phyloP scores from a whole-genome alignment of 1,140 invertebrate genomes.

The Aphaenogaster ashmeadi region DNA sequence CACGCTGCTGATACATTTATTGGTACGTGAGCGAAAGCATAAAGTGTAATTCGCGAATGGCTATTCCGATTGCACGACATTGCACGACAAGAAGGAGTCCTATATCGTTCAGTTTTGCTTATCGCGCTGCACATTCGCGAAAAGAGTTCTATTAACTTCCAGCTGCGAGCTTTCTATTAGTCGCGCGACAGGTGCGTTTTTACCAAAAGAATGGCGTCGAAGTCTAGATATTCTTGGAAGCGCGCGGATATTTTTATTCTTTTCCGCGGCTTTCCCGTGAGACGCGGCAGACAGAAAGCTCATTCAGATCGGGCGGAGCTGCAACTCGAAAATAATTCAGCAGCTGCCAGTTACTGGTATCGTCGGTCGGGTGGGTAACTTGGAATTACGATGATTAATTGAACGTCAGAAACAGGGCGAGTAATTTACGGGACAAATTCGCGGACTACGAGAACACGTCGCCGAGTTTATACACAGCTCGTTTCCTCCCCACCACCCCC shows the following conservation, averaged over 20 bases:
- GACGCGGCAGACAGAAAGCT: slow-evolving; percentile 35
- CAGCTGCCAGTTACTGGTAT: slow-evolving; percentile 57
- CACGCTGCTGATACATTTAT: neutral
- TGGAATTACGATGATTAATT: slow-evolving; percentile 78
- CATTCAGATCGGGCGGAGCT: slow-evolving; percentile 51
- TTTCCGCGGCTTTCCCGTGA: neutral
- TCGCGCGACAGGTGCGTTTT: neutral
- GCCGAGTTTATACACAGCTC: slow-evolving; percentile 56
- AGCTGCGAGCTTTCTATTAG: neutral
- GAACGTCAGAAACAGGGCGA: slow-evolving; percentile 66
- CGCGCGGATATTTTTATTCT: slow-evolving; percentile 34
- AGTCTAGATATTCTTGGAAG: neutral
- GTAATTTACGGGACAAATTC: slow-evolving; percentile 74
- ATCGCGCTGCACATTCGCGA: neutral
- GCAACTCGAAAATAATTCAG: slow-evolving; percentile 66
- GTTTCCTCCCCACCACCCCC: slow-evolving; percentile 2
- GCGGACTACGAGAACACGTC: slow-evolving; percentile 60
- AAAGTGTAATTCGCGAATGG: neutral
- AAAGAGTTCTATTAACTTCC: too few species aligned
- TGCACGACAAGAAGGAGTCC: neutral
- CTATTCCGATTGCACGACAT: neutral
- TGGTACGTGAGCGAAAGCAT: neutral
- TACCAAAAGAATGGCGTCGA: neutral
- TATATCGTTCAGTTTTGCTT: neutral
- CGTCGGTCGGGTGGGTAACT: slow-evolving; percentile 49